Base-by-base conservation (phyloP, 2,888 invertebrate species). In the Hemicrepidius hirtus region DNA sequence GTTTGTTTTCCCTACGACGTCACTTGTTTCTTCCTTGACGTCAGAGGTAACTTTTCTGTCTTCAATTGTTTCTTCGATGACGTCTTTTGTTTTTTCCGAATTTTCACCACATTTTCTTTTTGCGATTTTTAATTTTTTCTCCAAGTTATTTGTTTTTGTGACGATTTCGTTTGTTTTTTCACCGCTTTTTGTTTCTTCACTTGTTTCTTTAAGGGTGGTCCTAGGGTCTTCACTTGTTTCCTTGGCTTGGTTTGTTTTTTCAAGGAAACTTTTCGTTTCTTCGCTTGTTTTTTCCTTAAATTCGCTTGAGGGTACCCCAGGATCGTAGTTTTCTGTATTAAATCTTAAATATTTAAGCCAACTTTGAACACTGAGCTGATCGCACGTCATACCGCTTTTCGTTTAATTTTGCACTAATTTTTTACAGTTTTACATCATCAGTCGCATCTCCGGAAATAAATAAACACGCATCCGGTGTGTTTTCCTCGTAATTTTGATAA, bases 271-370 rank as follows among this genome's bases (percentile, higher is more conserved):
- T 4, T 18, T 32, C 6, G 57, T 12, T 13, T 35, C 9, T 9
- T 37, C 24, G 2, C 24, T 24, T 24, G 5, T 24, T 24, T 2
- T 1, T 5, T 16, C 16, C 18, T 6, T 21, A 13, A 32, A 13
- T 3, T 60, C 70, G 32, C 21, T 60, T n/a, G 67, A 59, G 10
- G 67, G 75, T 3, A 68, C 55, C 63, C 71, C 78, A 37, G 80
- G 79, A 73, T 85, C 86, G 81, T 86, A 86, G 65, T 77, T 80
- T 75, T 85, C 85, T 28, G 81, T 79, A 32, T 75, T 75, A 63
- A 80, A 81, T 67, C 85, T 81, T 35, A 85, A 75, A 70, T 81
- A 78, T 75, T 80, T 76, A 74, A 86, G 76, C 86, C 86, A 86
- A 62, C 79, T 79, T 64, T 79, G 76, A 41, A 85, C 83, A 79